Base-by-base conservation (phyloP, 2,113 vertebrate species). In the Sminthopsis crassicaudata region DNA sequence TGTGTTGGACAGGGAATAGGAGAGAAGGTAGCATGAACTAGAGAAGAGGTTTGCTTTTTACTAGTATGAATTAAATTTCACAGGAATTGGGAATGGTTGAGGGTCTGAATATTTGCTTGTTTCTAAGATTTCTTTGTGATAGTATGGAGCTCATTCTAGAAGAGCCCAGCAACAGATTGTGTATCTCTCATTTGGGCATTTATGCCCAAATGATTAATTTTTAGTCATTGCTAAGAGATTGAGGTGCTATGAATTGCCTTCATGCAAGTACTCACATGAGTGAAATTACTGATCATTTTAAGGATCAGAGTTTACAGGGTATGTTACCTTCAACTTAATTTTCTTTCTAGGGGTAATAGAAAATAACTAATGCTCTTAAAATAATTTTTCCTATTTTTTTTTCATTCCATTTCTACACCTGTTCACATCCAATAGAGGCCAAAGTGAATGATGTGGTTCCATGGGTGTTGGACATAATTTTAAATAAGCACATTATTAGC, bases 361-460 rank as follows among this genome's bases (percentile, higher is more conserved):
- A 96, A 53, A 5, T 52, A 11, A 5, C 76, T 92, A 90, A 93
- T 0, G 53, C 91, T n/a, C 89, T 95, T 95, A 92, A 91, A 92
- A 92, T 89, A 36, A 26, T 92, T 89, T 16, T 95, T 51, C 36
- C 36, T 36, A 60, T 8, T 14, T 0, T 91, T 94, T 1, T 46
- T 24, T 12, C 0, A 50, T 25, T 22, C 2, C 12, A 0, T 96
- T 91, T 95, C 8, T 97, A 30, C 89, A 48, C 25, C 25, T 90
- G 89, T 30, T 90, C 94, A 67, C 93, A 96, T 94, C 0, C 3
- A 42, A 53, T 46, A 99, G 99, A 99, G 98, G 96, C 98, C 95
- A 99, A 99, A 98, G 99, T 98, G 95, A 99, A 99, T 96, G 99
- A 99, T 0, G 98, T 99, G 90, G 99, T 99, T 90, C 99, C 99